Evolutionary conservation across 2,888 invertebrate genomes (phyloP), one percentile per base, ranked within the genome.

Genomic region (Xanthostigma xanthostigma): DNA sequence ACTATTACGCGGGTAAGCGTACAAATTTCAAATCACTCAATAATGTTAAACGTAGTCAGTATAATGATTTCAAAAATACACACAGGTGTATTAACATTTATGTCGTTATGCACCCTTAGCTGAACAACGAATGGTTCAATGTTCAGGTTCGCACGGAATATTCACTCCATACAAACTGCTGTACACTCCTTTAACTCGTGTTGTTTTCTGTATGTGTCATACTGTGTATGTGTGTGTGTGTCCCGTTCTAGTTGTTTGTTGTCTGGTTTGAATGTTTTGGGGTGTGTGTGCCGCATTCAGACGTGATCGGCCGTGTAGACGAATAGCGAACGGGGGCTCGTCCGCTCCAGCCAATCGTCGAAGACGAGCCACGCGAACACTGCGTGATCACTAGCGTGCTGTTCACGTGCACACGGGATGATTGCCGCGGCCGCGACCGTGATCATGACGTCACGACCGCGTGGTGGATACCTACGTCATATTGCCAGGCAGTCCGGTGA

Each of bases 371-470:
- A 88, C 78, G 78, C 84, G 76, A 70, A 69, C 67, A 67, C 71
- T 74, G 83, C 87, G 82, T 88, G 88, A 74, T 76, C 74, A 68
- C 62, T 67, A 70, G 79, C 78, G 76, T 78, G 80, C 64, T 79
- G 78, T 84, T 85, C 88, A 88, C 88, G 87, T 89, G 88, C 76
- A 76, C 80, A 68, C 67, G 68, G 79, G 74, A 78, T 85, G 84
- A 78, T 78, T 67, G 66, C 67, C 66, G 72, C 72, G 66, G 64
- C 62, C 66, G 65, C 68, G 70, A 69, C 70, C 79, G 79, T 79
- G 79, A 77, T 74, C 74, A 63, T 73, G 72, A 74, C 74, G 75
- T 75, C 73, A 74, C 58, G 55, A 55, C 56, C 58, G 63, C 64
- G 73, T 66, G 63, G 65, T 59, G 56, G 52, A 51, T 55, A 56